Conservation (phyloP, 2,888 invertebrate species). For the Eupithecia subumbrata region DNA sequence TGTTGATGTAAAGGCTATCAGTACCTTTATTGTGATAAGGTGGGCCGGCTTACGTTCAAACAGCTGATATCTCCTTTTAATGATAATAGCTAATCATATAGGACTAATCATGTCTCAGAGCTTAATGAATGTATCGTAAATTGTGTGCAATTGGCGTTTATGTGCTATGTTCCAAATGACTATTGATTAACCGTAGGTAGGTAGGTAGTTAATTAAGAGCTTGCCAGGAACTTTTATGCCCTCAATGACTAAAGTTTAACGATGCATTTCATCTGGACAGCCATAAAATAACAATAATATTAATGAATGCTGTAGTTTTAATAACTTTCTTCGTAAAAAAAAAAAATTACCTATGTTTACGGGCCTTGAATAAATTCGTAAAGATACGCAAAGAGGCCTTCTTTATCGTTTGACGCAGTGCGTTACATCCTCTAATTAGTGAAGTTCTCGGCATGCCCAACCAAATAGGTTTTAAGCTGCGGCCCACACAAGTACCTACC, state of each 20-base stretch:
- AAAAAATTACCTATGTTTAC: background rate
- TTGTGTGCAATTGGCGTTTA: conserved; percentile 47
- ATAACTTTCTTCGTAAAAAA: background rate
- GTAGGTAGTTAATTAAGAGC: conserved; percentile 5
- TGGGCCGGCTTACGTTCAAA: conserved; percentile 41
- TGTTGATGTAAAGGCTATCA: conserved; percentile 38
- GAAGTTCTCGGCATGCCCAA: background rate
- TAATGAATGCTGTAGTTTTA: background rate
- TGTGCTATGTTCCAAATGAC: conserved; percentile 12
- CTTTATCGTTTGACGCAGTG: conserved; percentile 30
- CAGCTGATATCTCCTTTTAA: conserved; percentile 46
- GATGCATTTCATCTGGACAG: conserved; percentile 2
- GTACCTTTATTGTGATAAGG: conserved; percentile 39
- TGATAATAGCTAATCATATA: conserved; percentile 41
- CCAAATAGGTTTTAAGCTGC: conserved; percentile 19
- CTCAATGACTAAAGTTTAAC: conserved; percentile 8
- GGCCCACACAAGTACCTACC: conserved; percentile 14
- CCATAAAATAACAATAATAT: background rate
- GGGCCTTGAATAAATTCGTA: background rate
- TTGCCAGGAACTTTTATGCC: conserved; percentile 7
- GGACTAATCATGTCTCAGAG: conserved; percentile 26
- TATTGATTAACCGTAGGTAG: conserved; percentile 5
- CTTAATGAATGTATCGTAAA: conserved; percentile 21
- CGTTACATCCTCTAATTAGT: conserved; percentile 30
- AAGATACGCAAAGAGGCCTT: conserved; percentile 10